phyloP scores from a whole-genome alignment of 2,113 vertebrate genomes.

The Lipophrys pholis region DNA sequence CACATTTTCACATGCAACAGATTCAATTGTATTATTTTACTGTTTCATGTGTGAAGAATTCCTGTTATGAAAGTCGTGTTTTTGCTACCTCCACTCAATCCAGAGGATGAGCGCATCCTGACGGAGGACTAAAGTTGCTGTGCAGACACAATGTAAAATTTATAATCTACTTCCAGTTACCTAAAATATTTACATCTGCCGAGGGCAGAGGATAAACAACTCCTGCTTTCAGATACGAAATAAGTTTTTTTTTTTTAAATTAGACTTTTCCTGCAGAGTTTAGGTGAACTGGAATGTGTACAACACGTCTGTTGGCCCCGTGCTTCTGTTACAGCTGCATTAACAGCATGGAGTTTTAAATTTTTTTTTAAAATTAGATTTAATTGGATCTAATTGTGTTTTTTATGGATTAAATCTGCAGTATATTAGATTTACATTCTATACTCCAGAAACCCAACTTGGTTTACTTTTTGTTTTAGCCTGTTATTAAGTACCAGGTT shows the following conservation, averaged over 20 bases:
- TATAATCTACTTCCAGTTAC: background rate
- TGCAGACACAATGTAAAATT: background rate
- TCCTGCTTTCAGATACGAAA: background rate
- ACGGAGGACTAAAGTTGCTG: background rate
- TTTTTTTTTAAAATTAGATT: too few species aligned
- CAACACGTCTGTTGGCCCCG: too few species aligned
- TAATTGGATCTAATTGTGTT: too few species aligned
- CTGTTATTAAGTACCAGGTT: too few species aligned
- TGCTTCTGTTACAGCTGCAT: too few species aligned
- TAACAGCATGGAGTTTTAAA: too few species aligned
- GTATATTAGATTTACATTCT: too few species aligned
- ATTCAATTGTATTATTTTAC: background rate
- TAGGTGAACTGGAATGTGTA: background rate
- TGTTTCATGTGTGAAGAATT: background rate
- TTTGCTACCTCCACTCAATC: background rate
- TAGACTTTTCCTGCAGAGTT: background rate
- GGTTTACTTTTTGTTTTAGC: too few species aligned
- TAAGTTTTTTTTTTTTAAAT: background rate
- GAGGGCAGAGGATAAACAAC: background rate
- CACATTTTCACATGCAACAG: background rate
- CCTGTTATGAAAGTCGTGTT: background rate
- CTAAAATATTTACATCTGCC: background rate
- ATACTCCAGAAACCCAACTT: too few species aligned
- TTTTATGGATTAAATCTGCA: too few species aligned
- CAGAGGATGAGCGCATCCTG: background rate